These are phyloP conservation scores for Idaea aversata DNA, from an alignment of 2,888 invertebrate genomes.

Conservation along the genomic window DNA sequence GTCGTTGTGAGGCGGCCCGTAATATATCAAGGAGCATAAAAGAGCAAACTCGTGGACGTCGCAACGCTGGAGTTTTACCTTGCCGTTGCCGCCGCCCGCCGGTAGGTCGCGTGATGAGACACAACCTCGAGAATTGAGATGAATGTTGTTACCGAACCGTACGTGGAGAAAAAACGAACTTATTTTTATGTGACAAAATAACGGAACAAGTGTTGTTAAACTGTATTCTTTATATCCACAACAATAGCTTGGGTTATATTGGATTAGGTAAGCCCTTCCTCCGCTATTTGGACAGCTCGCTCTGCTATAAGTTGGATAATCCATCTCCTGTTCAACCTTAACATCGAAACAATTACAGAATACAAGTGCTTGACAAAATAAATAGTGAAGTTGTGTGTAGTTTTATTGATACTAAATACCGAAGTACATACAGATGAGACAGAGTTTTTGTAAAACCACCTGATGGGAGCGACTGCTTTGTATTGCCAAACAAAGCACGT, in stretches of 20 bases:
- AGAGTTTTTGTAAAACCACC: conserved; percentile 63
- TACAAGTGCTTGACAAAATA: no score
- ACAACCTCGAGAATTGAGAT: conserved; percentile 41
- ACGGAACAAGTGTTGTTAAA: conserved; percentile 5
- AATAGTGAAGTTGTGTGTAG: background rate
- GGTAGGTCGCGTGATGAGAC: conserved; percentile 34
- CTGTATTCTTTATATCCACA: background rate
- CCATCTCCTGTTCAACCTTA: no score
- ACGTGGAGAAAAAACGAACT: background rate
- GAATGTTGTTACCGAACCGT: conserved; percentile 36
- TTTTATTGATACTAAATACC: background rate
- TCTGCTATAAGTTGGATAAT: no score
- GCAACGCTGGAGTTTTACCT: conserved; percentile 28
- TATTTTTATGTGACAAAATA: conserved; percentile 4
- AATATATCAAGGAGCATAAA: conserved; percentile 66
- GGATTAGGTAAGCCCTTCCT: background rate
- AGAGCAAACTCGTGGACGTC: conserved; percentile 42
- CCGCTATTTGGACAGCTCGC: no score
- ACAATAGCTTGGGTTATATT: background rate
- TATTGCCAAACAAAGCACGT: conserved; percentile 66
- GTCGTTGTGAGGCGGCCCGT: conserved; percentile 54
- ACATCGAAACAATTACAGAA: no score
- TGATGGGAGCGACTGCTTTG: conserved; percentile 66
- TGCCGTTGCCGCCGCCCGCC: conserved; percentile 29
- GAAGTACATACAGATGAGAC: conserved; percentile 32